Evolutionary conservation across 2,888 invertebrate species (phyloP), one percentile per base, ranked within the genome.

Genomic region (Sinhomidia bicolor): DNA sequence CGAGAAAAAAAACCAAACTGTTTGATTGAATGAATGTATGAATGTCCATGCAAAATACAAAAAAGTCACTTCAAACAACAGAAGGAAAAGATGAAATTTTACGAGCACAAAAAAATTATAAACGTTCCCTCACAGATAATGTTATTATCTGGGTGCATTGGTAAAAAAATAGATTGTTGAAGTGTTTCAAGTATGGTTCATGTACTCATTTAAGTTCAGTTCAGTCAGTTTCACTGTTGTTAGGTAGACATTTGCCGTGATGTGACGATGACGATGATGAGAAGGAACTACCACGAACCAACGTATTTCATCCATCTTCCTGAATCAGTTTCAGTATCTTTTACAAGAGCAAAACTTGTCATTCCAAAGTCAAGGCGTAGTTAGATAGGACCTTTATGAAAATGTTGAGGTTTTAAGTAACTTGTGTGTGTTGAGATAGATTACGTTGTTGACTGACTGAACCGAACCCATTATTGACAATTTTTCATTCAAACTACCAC

Each of bases 401-500:
- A 76, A 76, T 29, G 51, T 76, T 51, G 51, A 76, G 51, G 29
- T 29, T 76, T 29, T n/a, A 76, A 32, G 65, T 32, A 32, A 29
- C 29, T 62, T 29, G 29, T 29, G 26, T 29, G 29, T 29, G 26
- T 26, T 68, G 17, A n/a, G 20, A 68, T 41, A 7, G 76, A 9
- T 20, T 12, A 14, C 9, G 7, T 71, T 17, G 10, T 20, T 44
- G 68, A 44, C 68, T 51, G 29, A 76, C 68, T 51, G 29, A 76
- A 76, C 76, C 76, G 17, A 76, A 29, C 76, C 76, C 76, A 76
- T 51, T 76, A 76, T 76, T 51, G 32, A 74, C 71, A 44, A 47
- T 51, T 76, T 51, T 76, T 54, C 32, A 76, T 54, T 51, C 54
- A 51, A n/a, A 29, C 51, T 51, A n/a, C n/a, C n/a, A n/a, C n/a